Percentiles rank a stretch among this genome's conserved stretches.
Evolutionary conservation across 2,113 vertebrate genomes (phyloP).

Genomic region (Gambusia affinis): DNA sequence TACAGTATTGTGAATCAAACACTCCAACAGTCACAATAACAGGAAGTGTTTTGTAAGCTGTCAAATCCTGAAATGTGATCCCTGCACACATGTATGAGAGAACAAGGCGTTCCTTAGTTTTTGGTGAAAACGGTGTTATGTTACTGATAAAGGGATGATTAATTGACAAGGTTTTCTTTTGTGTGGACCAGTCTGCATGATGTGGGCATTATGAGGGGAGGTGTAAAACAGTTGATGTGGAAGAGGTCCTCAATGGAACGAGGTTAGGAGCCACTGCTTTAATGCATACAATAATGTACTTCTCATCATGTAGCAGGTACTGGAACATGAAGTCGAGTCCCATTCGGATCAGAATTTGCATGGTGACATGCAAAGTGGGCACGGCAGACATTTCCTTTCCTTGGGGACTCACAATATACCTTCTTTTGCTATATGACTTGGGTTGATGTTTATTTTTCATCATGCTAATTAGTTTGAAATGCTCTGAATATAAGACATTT

Average conservation of each 20-base stretch:
- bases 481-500: neutral
- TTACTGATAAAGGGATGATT: too few species aligned
- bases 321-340: neutral
- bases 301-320: neutral
- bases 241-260: neutral
- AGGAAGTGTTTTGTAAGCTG: too few species aligned
- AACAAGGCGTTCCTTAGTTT: too few species aligned
- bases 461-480: neutral
- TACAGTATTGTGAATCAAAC: too few species aligned
- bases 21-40: too few species aligned
- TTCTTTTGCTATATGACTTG: neutral
- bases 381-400: neutral
- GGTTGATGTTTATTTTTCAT: neutral
- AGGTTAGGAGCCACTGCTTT: neutral
- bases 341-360: neutral
- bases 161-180: too few species aligned
- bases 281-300: neutral
- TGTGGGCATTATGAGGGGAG: too few species aligned
- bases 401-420: neutral
- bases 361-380: neutral
- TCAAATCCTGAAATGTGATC: too few species aligned
- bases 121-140: too few species aligned
- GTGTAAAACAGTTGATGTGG: too few species aligned
- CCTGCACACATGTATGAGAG: too few species aligned
- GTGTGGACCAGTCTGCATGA: too few species aligned